Conservation (phyloP, 2,797 vertebrate genomes). For the Enteromius fasciolatus region DNA sequence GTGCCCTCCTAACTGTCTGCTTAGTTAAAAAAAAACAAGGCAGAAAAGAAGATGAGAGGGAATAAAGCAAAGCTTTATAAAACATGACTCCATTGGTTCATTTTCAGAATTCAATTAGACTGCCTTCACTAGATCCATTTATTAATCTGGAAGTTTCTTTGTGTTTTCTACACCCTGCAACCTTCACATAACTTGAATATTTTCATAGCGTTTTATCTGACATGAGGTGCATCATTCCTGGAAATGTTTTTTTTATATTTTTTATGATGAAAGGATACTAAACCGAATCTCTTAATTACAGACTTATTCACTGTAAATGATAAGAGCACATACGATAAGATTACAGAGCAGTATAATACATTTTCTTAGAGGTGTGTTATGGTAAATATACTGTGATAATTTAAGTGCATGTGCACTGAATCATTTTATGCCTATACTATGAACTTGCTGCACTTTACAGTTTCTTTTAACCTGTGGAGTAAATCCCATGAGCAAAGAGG, state of each 20-base stretch:
- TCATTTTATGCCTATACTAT: background rate
- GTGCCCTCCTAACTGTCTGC: background rate
- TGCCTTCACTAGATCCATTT: background rate
- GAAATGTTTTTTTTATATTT: background rate
- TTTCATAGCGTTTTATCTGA: constrained; percentile 26
- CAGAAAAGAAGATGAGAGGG: background rate
- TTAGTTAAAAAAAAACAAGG: background rate
- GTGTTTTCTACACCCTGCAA: background rate
- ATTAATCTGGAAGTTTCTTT: constrained; percentile 15
- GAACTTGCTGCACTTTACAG: background rate
- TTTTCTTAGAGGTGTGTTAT: background rate
- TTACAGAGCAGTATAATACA: background rate
- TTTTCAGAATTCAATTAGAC: constrained; percentile 26
- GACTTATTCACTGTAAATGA: constrained; percentile 5
- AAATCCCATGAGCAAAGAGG: constrained; percentile 10
- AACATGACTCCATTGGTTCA: background rate
- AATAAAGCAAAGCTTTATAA: constrained; percentile 17
- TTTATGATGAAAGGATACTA: constrained; percentile 34
- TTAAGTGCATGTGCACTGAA: background rate
- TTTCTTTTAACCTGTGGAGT: constrained; percentile 32
- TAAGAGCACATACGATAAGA: too few relatives aligned
- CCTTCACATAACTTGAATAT: constrained; percentile 26
- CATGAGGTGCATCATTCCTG: constrained; percentile 29
- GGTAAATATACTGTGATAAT: background rate
- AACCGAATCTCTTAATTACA: constrained; percentile 53